Evolutionary conservation across 1,140 invertebrate genomes (phyloP), one percentile per base, ranked within the genome.

Genomic region (Drosophila miranda): DNA sequence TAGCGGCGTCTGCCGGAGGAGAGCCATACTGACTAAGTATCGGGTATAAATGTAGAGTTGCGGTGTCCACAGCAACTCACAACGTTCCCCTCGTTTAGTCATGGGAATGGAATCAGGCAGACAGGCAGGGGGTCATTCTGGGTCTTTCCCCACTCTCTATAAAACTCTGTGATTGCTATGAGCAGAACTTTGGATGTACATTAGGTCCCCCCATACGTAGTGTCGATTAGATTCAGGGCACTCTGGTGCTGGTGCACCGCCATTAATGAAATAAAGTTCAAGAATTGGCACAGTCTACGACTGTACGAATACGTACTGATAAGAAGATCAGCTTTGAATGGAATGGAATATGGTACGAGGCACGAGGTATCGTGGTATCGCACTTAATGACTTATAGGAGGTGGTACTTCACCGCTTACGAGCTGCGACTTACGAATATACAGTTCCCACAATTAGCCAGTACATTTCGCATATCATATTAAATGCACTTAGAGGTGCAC

Each of bases 191-290:
- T 21, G 34, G 6, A 9, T 34, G 30, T 3, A 4, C 30, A 34
- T 3, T 9, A 1, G 5, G 23, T 23, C 23, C 23, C 3, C 0
- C 23, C 30, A 9, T 34, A 34, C 62, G 62, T 68, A 68, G 64
- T 67, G 48, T 67, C 43, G 62, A 68, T 67, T 49, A 55, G 64
- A 68, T 68, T 68, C 19, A 9, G 2, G 3, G 3, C 9, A 11
- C 30, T 30, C 30, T 11, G 30, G 30, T 34, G 19, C n/a, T 7
- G 28, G 6, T n/a, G 23, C 34, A 5, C 23, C 42, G 23, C 46
- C 61, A 68, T 68, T 50, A 67, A 68, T 68, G 64, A 67, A 67
- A 45, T 67, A 49, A 49, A 68, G 62, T 67, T 68, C 64, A 67
- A 67, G 50, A 34, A 62, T 56, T 26, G 23, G 49, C 5, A 26